phyloP scores from a whole-genome alignment of 2,888 invertebrate species.

The Andrena chrysosceles region DNA sequence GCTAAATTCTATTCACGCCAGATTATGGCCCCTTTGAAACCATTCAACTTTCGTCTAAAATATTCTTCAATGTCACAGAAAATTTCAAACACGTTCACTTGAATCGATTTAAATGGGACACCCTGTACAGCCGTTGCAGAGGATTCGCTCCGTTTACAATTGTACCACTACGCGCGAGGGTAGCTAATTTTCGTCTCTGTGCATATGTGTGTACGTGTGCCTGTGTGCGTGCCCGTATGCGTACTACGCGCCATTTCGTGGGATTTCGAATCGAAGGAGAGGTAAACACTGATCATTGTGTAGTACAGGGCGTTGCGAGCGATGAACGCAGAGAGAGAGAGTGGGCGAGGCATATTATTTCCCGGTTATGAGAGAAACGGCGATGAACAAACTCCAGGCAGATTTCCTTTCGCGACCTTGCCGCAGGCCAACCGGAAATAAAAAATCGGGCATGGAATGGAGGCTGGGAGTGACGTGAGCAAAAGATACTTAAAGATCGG shows the following conservation, averaged over 20 bases:
- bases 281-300: not conserved
- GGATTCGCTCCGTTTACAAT: slow-evolving; percentile 57
- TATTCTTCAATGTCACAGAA: too few species aligned
- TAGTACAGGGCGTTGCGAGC: slow-evolving; percentile 28
- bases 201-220: slow-evolving; percentile 37
- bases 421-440: slow-evolving; percentile 1
- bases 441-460: slow-evolving; percentile 2
- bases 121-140: slow-evolving; percentile 60
- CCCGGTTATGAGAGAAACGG: slow-evolving; percentile 43
- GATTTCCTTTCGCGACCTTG: slow-evolving; percentile 29
- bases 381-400: slow-evolving; percentile 37
- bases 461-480: not conserved
- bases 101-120: too few species aligned
- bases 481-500: not conserved
- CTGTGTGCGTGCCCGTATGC: slow-evolving; percentile 17
- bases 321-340: slow-evolving; percentile 39
- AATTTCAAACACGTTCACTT: too few species aligned
- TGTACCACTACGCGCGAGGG: slow-evolving; percentile 43
- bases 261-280: not conserved
- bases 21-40: too few species aligned
- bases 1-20: too few species aligned
- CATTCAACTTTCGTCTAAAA: too few species aligned
- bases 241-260: slow-evolving; percentile 27
- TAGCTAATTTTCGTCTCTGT: slow-evolving; percentile 49
- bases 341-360: slow-evolving; percentile 47